Evolutionary conservation across 2,113 vertebrate species (phyloP).

Genomic region (Leptobrachium leishanense): DNA sequence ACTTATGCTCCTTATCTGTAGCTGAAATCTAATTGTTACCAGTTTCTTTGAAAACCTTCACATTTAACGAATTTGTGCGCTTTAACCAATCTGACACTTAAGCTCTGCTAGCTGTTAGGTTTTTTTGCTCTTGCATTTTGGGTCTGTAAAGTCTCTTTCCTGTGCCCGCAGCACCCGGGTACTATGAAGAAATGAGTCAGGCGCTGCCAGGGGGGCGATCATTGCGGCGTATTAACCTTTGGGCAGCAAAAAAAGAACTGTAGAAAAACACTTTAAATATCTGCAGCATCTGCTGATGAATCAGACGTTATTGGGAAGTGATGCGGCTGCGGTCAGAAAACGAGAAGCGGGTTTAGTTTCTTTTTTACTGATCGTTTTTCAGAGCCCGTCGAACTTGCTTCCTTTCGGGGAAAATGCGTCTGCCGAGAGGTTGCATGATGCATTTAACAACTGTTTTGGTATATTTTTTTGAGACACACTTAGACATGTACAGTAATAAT

Average conservation of each 20-base stretch:
- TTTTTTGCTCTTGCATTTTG: no score
- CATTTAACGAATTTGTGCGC: no score
- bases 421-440: not conserved
- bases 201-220: not conserved
- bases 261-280: not conserved
- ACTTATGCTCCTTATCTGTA: no score
- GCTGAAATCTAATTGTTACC: no score
- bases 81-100: no score
- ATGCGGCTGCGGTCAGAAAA: slow-evolving; percentile 17
- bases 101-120: no score
- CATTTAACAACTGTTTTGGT: not conserved
- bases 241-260: not conserved
- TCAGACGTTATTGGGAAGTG: slow-evolving; percentile 17
- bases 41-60: no score
- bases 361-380: not conserved
- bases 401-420: slow-evolving; percentile 1
- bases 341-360: not conserved
- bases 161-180: slow-evolving; percentile 11
- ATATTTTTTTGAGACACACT: no score
- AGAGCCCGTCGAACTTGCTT: not conserved
- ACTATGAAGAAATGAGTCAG: slow-evolving; percentile 27
- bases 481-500: no score
- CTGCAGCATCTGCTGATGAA: not conserved
- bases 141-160: not conserved
- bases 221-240: slow-evolving; percentile 13